A percentile compares a stretch with the other conserved stretches of the same genome.
phyloP scores from a whole-genome alignment of 92 coral and sea anemone genomes.

The Actinostola sp. region DNA sequence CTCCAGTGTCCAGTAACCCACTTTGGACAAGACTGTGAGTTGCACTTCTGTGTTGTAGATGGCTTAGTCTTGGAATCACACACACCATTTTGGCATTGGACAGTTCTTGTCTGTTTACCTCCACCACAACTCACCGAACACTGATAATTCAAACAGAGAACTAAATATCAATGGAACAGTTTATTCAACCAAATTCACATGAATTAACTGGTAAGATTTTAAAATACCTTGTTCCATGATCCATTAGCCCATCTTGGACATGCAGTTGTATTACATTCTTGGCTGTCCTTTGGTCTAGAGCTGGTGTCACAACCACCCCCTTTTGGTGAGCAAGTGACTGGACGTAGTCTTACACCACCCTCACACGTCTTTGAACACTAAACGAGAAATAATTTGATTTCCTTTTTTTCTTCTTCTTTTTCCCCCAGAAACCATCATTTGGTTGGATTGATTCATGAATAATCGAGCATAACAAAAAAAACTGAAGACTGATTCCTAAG shows the following conservation, averaged over 20 bases:
- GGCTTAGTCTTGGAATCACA: constrained; percentile 60
- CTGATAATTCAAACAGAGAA: constrained; percentile 33
- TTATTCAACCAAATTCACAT: not conserved
- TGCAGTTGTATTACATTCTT: constrained; percentile 48
- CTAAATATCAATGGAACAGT: not conserved
- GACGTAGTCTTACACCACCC: constrained; percentile 62
- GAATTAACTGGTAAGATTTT: not conserved
- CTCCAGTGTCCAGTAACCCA: constrained; percentile 66
- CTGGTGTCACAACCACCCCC: constrained; percentile 55
- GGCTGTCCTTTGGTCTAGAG: constrained; percentile 50
- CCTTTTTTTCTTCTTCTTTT: too few species aligned
- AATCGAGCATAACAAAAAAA: too few species aligned
- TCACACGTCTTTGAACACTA: constrained; percentile 91
- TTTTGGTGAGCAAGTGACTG: constrained; percentile 55
- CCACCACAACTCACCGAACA: constrained; percentile 79
- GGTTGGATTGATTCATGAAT: too few species aligned
- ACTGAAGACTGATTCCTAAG: too few species aligned
- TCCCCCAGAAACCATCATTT: too few species aligned
- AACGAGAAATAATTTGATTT: constrained; percentile 22
- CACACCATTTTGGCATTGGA: constrained; percentile 45
- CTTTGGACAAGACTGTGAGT: constrained; percentile 50
- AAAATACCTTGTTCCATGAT: constrained; percentile 69
- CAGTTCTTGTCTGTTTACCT: constrained; percentile 53
- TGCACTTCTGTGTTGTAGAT: constrained; percentile 31
- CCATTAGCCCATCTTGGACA: constrained; percentile 83